phyloP scores from a whole-genome alignment of 2,888 invertebrate species.

The Patella ulyssiponensis region DNA sequence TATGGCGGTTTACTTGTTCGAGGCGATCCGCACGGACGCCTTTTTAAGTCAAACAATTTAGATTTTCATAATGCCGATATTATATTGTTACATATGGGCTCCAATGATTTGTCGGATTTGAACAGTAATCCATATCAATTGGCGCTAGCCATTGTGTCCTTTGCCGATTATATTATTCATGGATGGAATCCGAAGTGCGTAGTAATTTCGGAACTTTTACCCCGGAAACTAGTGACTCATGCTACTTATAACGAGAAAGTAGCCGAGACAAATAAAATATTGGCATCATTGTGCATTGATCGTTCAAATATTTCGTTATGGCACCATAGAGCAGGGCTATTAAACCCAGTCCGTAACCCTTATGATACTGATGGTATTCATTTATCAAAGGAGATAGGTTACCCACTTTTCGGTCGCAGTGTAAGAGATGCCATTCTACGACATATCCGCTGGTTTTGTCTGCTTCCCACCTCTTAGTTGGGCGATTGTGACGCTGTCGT shows the following conservation, averaged over 20 bases:
- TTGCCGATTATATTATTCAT: too few relatives aligned
- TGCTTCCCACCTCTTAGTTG: neutral
- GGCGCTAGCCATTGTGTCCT: too few relatives aligned
- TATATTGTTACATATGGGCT: neutral
- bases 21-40: neutral
- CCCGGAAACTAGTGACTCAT: neutral
- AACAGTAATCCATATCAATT: neutral
- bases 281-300: too few relatives aligned
- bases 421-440: neutral
- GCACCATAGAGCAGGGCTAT: neutral
- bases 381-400: neutral
- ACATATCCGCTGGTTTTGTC: neutral
- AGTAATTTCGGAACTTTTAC: neutral
- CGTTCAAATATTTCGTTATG: neutral
- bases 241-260: too few relatives aligned
- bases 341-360: neutral
- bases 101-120: neutral
- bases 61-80: neutral
- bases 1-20: neutral
- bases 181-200: neutral
- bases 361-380: neutral
- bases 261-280: too few relatives aligned
- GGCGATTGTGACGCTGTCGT: too few relatives aligned
- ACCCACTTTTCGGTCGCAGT: neutral
- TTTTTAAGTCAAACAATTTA: neutral